Base-by-base conservation (phyloP, 2,888 invertebrate genomes). In the Dynastes hyllus region DNA sequence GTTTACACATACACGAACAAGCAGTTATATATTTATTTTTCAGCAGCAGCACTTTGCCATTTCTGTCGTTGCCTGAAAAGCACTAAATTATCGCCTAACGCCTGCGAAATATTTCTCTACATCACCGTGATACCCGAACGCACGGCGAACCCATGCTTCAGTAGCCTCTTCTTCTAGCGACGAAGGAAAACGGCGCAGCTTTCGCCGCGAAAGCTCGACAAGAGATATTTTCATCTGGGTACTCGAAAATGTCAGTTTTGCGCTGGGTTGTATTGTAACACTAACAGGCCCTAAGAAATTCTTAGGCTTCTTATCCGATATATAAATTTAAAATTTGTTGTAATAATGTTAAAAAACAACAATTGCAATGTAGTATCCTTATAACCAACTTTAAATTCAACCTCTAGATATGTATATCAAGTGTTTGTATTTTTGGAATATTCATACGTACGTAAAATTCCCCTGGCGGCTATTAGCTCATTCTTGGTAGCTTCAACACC, bases 151-250 rank as follows among this genome's bases (percentile, higher is more conserved):
- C 32, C 11, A 8, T 63, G 45, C 45, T 22, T 5, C 13, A 2
- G 22, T 22, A 2, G 22, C 55, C 2, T n/a, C 22, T 66, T 66
- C 40, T 22, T 37, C 66, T 45, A 45, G 40, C 22, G 9, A 5
- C 45, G 45, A 16, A 66, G 66, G 22, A 55, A 22, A 16, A 22
- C 55, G 9, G 5, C 66, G 29, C 11, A 63, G 32, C 63, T 63
- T 40, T 22, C 16, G 9, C 16, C 37, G 22, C 13, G 40, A 66
- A 37, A 45, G 22, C 37, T 40, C 85, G 88, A 87, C 87, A 87
- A 86, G 87, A 87, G 86, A 88, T 88, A 87, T 88, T 87, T 88
- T 84, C 84, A 82, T 83, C 83, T 82, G 81, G 81, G 79, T 80
- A 80, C 81, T 83, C 83, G 83, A 84, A 83, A 80, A 82, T 40